Evolutionary conservation across 1,140 invertebrate species (phyloP).

Genomic region (Heliconius himera): DNA sequence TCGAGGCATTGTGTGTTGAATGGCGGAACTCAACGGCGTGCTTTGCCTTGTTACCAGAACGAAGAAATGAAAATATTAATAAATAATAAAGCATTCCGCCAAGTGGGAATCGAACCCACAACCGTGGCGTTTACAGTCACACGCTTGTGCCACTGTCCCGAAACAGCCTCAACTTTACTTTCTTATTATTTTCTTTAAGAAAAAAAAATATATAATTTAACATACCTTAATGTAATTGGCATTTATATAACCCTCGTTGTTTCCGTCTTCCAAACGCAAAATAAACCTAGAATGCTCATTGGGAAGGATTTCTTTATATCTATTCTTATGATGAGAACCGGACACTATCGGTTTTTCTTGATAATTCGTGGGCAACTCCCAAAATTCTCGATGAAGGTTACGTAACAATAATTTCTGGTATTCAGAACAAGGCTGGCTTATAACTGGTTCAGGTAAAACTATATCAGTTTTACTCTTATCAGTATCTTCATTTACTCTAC

Average conservation of each 20-base stretch:
- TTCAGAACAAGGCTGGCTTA: conserved; percentile 68
- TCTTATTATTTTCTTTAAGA: no score
- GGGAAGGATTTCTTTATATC: conserved; percentile 94
- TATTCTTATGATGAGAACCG: conserved; percentile 94
- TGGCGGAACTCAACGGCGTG: no score
- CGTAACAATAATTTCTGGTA: conserved; percentile 87
- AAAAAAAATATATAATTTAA: conserved; percentile 15
- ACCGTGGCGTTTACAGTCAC: no score
- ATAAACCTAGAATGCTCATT: conserved; percentile 91
- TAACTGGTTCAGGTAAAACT: conserved; percentile 67
- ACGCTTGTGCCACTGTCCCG: no score
- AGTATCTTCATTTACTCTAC: conserved; percentile 54
- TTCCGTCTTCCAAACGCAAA: conserved; percentile 71
- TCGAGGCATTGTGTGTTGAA: no score
- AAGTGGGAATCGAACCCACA: no score
- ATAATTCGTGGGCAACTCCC: conserved; percentile 95
- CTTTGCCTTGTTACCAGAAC: no score
- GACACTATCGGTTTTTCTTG: conserved; percentile 93
- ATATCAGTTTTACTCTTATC: conserved; percentile 71
- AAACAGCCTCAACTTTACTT: no score
- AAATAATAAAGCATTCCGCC: no score
- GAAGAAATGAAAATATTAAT: no score
- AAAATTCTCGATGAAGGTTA: conserved; percentile 94
- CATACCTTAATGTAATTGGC: conserved; percentile 92
- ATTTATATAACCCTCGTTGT: conserved; percentile 89